Conservation (phyloP, 2,797 vertebrate genomes). For the Furcifer pardalis region DNA sequence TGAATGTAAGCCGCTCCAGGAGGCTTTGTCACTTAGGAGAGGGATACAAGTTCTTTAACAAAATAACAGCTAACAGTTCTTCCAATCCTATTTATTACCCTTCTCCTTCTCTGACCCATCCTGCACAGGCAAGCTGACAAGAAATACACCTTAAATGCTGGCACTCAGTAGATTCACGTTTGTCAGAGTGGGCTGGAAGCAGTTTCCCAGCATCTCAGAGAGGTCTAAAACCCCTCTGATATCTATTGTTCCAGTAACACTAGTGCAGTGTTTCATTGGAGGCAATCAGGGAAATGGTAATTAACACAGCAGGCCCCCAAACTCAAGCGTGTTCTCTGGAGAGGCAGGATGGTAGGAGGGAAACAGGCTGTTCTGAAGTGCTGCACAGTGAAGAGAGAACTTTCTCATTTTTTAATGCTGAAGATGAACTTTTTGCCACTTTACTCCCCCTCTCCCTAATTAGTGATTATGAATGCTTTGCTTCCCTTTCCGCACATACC, state of each 20-base stretch:
- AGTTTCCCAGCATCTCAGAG: not conserved
- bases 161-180: accelerated
- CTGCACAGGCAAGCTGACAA: too few species aligned
- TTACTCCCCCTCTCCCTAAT: conserved; percentile 35
- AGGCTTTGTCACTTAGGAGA: not conserved
- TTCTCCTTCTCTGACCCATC: not conserved
- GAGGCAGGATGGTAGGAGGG: conserved; percentile 18
- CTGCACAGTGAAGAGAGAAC: conserved; percentile 2
- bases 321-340: conserved; percentile 7
- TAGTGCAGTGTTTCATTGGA: conserved; percentile 23
- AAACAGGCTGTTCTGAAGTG: conserved; percentile 34
- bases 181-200: not conserved
- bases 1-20: not conserved
- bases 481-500: not conserved
- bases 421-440: conserved; percentile 26
- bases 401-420: conserved; percentile 11
- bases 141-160: not conserved
- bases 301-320: conserved; percentile 61
- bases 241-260: conserved; percentile 45
- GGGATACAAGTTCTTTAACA: not conserved
- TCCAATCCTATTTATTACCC: not conserved
- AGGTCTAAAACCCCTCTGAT: conserved; percentile 19
- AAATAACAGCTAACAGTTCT: not conserved
- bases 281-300: conserved; percentile 60
- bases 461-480: not conserved